Percentiles rank a stretch among this genome's conserved stretches.
Evolutionary conservation across 2,888 invertebrate genomes (phyloP).

Genomic region (Tuta absoluta): DNA sequence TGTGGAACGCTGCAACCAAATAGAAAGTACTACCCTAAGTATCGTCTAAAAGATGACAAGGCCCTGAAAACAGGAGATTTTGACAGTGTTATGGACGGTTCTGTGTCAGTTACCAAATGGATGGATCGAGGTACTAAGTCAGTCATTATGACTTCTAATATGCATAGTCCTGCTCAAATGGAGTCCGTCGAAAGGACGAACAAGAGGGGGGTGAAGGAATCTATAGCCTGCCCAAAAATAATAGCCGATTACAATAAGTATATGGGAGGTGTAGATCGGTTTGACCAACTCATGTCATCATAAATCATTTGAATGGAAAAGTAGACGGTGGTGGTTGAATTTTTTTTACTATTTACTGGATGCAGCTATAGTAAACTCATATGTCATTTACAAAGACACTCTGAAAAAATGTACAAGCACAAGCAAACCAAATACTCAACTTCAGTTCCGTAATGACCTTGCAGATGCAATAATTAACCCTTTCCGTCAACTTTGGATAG

Average conservation of each 20-base stretch:
- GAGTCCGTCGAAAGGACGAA: neutral
- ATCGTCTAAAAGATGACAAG: neutral
- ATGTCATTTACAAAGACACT: neutral
- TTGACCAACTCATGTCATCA: neutral
- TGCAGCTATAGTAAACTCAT: neutral
- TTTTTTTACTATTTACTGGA: neutral
- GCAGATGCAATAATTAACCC: no score
- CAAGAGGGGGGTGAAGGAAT: neutral
- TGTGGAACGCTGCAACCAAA: slow-evolving; percentile 1
- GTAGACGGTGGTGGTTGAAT: neutral
- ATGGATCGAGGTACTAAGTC: neutral
- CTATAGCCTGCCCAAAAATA: neutral
- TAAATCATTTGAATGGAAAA: neutral
- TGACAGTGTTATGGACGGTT: slow-evolving; percentile 16
- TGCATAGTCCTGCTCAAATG: neutral
- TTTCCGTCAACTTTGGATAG: no score
- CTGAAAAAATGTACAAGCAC: neutral
- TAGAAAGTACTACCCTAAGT: slow-evolving; percentile 8
- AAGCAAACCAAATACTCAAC: neutral
- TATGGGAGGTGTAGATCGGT: neutral
- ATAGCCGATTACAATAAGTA: neutral
- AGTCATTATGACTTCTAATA: neutral
- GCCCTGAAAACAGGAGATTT: neutral
- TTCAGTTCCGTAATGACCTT: neutral
- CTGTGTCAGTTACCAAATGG: slow-evolving; percentile 2